Evolutionary conservation across 2,797 vertebrate genomes (phyloP), one percentile per base, ranked within the genome.

Genomic region (Carcharodon carcharias): DNA sequence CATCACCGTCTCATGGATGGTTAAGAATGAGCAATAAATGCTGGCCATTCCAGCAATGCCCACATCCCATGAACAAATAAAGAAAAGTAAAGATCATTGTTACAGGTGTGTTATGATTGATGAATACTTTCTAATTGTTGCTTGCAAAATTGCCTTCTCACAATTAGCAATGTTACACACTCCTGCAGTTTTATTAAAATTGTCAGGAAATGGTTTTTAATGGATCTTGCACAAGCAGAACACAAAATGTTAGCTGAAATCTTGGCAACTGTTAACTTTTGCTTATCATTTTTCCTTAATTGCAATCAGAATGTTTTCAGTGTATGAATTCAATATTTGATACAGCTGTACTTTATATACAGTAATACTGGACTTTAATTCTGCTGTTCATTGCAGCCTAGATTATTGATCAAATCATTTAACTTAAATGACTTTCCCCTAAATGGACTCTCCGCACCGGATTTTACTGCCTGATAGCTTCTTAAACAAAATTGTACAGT

Each of bases 401-500:
- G 23, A 56, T 95, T 95, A 95, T 95, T 95, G 40, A 95, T 95
- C 45, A 50, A 95, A 71, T 54, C 23, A 95, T 73, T 14, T 56
- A 95, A 73, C 94, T 54, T 12, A 95, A 95, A 54, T 50, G 28
- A 50, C 40, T 93, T 93, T 65, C 18, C 91, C 61, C 45, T 50
- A 73, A 71, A 31, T 95, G 67, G 23, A 69, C 28, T 95, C 73
- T 73, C 21, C 56, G 40, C 23, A 73, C 23, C 50, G 40, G 23
- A 50, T 95, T 61, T 50, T 95, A 95, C 63, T 95, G 67, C n/a
- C n/a, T 93, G 26, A 45, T 93, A 12, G n/a, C 21, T 12, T 40
- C 67, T 67, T 67, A 67, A 67, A 61, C 61, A 65, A 45, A 93
- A 40, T 67, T 26, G 18, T 93, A 45, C 11, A 18, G 63, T 65